These are phyloP conservation scores for Habropoda laboriosa DNA, from an alignment of 1,140 invertebrate genomes.

Conservation along the genomic window DNA sequence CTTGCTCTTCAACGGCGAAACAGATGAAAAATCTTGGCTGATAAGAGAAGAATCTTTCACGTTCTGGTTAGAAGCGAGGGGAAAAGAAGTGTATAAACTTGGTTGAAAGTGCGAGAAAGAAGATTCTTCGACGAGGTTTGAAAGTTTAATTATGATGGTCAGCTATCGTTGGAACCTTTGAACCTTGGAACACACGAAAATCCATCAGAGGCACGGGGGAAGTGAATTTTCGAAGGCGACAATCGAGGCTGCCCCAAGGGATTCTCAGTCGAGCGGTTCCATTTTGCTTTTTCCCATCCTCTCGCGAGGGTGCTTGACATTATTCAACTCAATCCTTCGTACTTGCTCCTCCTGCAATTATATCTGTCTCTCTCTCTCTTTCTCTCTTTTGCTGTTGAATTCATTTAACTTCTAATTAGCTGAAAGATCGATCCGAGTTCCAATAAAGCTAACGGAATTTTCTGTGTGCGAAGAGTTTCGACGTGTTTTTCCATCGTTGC, in stretches of 20 bases:
- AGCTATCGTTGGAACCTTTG: not conserved
- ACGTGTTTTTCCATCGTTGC: not conserved
- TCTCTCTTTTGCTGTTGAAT: no score
- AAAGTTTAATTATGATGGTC: not conserved
- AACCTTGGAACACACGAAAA: not conserved
- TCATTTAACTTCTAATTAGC: constrained; percentile 3
- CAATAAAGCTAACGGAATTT: no score
- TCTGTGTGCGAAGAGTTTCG: not conserved
- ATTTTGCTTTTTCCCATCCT: not conserved
- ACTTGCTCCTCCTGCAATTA: not conserved
- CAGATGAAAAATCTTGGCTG: not conserved
- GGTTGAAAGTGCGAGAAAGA: not conserved
- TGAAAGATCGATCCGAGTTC: constrained; percentile 5
- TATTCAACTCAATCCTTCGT: not conserved
- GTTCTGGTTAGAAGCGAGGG: not conserved
- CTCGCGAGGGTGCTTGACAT: not conserved
- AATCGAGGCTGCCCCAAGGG: not conserved
- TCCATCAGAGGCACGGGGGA: not conserved
- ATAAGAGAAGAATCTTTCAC: not conserved
- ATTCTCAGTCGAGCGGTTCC: not conserved
- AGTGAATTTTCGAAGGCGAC: not conserved
- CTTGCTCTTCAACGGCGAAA: not conserved
- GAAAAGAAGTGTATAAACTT: not conserved
- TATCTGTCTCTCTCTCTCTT: no score
- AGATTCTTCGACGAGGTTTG: not conserved